Evolutionary conservation across 1,140 invertebrate species (phyloP).

Genomic region (Solen grandis): DNA sequence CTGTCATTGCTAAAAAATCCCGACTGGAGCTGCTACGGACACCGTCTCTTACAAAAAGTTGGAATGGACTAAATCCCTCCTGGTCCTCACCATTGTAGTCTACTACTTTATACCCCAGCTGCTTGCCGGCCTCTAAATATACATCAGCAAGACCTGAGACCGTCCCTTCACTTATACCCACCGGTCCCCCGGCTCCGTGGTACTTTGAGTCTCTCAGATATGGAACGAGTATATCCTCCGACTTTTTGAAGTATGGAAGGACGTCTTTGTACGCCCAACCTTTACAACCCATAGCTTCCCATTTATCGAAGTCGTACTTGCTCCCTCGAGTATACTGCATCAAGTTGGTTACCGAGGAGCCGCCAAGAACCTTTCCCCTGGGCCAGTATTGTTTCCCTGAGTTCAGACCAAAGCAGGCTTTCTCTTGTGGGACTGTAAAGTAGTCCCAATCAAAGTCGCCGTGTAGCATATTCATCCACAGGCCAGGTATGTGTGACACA

Average conservation of each 20-base stretch:
- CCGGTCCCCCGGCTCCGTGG: slow-evolving; percentile 32
- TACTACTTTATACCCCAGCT: slow-evolving; percentile 78
- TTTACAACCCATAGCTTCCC: slow-evolving; percentile 91
- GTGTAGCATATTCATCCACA: slow-evolving; percentile 29
- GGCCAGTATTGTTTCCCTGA: slow-evolving; percentile 61
- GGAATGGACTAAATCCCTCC: neutral
- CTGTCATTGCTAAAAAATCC: neutral
- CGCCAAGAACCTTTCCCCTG: slow-evolving; percentile 83
- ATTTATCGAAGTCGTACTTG: slow-evolving; percentile 93
- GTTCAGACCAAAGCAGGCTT: slow-evolving; percentile 25
- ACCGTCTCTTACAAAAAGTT: slow-evolving; percentile 4
- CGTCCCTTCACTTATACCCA: neutral
- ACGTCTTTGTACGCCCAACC: slow-evolving; percentile 95
- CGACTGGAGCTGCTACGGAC: neutral
- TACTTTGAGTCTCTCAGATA: slow-evolving; percentile 24
- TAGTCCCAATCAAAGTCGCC: slow-evolving; percentile 92
- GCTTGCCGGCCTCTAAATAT: slow-evolving; percentile 4
- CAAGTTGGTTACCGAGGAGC: slow-evolving; percentile 94
- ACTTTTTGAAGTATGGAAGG: slow-evolving; percentile 95
- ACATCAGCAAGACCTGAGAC: neutral
- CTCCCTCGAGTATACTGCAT: slow-evolving; percentile 97
- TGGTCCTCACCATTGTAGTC: slow-evolving; percentile 43
- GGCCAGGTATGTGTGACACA: slow-evolving; percentile 81
- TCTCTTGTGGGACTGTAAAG: slow-evolving; percentile 92
- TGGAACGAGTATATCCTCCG: slow-evolving; percentile 77